phyloP scores from a whole-genome alignment of 1,140 invertebrate species.

The Caenorhabditis tropicalis region DNA sequence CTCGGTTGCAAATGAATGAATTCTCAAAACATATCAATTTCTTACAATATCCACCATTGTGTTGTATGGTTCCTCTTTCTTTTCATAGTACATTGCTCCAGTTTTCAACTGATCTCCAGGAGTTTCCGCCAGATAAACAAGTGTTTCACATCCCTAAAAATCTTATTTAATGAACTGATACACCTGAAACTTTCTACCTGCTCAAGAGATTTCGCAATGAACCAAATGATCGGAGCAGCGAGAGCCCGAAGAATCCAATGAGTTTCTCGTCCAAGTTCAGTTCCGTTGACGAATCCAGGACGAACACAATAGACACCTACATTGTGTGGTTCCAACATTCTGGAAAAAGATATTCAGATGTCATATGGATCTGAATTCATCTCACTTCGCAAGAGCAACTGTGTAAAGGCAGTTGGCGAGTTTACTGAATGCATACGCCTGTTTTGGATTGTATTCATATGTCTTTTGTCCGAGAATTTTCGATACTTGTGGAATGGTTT shows the following conservation, averaged over 20 bases:
- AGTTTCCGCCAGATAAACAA: constrained; percentile 26
- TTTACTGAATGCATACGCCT: constrained; percentile 55
- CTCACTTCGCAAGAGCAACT: constrained; percentile 44
- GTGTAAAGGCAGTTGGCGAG: constrained; percentile 53
- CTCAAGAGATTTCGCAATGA: constrained; percentile 27
- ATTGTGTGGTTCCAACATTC: constrained; percentile 34
- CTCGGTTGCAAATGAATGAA: too few species aligned
- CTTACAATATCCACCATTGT: constrained; percentile 11
- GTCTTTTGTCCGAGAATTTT: constrained; percentile 40
- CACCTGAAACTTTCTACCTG: not conserved
- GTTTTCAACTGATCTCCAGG: not conserved
- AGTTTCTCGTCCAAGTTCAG: constrained; percentile 55
- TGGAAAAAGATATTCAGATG: not conserved
- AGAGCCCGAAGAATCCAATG: constrained; percentile 48
- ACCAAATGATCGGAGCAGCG: constrained; percentile 53
- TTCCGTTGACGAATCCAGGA: constrained; percentile 51
- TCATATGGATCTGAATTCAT: too few species aligned
- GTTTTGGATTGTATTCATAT: constrained; percentile 42
- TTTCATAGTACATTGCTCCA: constrained; percentile 39
- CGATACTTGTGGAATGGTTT: not conserved
- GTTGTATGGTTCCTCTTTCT: constrained; percentile 20
- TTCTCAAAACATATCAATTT: not conserved
- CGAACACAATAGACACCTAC: constrained; percentile 45
- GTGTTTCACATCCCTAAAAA: constrained; percentile 24
- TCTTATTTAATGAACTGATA: not conserved